These are phyloP conservation scores for Cheilinus undulatus DNA, from an alignment of 2,113 vertebrate genomes.

Conservation along the genomic window DNA sequence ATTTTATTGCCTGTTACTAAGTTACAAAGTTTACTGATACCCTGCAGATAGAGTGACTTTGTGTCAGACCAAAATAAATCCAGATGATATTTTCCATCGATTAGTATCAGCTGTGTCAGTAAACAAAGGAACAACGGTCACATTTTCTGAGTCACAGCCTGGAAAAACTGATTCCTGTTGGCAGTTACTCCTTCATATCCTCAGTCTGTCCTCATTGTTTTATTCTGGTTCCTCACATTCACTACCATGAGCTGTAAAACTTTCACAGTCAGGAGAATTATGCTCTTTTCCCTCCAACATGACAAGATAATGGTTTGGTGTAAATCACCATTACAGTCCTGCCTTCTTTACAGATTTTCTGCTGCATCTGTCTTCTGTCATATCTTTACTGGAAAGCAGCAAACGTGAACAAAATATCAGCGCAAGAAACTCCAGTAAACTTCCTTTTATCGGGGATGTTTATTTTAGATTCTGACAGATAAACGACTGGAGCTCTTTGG, in stretches of 20 bases:
- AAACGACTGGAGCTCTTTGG: not conserved
- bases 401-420: not conserved
- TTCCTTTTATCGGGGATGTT: not conserved
- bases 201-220: constrained; percentile 11
- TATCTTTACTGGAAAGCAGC: not conserved
- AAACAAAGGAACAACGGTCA: constrained; percentile 27
- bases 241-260: constrained; percentile 3
- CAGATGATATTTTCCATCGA: constrained; percentile 37
- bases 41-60: constrained; percentile 4
- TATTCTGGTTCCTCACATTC: not conserved
- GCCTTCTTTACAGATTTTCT: not conserved
- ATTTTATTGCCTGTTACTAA: not conserved
- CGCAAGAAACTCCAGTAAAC: not conserved
- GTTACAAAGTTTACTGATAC: not conserved
- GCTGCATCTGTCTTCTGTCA: constrained; percentile 24
- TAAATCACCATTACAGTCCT: constrained; percentile 16
- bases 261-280: not conserved
- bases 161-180: constrained; percentile 10
- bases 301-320: not conserved
- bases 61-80: constrained; percentile 30
- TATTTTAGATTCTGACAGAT: constrained; percentile 1
- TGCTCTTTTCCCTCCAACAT: not conserved
- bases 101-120: constrained; percentile 22
- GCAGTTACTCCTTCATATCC: not conserved
- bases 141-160: constrained; percentile 17